phyloP scores from a whole-genome alignment of 2,113 vertebrate genomes.

The Leptosomus discolor region DNA sequence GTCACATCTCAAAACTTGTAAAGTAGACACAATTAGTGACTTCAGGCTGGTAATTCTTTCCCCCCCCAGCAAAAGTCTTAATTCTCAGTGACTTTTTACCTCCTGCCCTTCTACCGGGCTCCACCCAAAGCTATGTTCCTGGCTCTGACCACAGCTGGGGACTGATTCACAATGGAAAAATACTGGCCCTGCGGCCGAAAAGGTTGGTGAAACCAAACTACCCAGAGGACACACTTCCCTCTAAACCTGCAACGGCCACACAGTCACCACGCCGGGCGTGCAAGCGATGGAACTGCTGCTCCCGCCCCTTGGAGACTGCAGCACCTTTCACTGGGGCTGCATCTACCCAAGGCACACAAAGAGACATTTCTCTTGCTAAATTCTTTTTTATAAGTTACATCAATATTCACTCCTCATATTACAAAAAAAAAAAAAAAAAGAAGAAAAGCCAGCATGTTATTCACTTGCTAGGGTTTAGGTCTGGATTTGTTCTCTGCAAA shows the following conservation, averaged over 20 bases:
- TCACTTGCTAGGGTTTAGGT: neutral
- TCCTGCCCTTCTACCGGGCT: neutral
- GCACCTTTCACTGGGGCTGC: neutral
- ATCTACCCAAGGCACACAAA: neutral
- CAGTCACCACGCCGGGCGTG: fast-evolving
- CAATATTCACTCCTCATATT: neutral
- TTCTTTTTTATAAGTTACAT: neutral
- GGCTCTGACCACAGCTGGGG: neutral
- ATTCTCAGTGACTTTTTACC: neutral
- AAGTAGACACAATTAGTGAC: neutral
- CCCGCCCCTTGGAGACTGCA: neutral
- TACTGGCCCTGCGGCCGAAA: neutral
- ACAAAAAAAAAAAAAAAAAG: neutral
- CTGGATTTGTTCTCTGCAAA: neutral
- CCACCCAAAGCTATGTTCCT: neutral
- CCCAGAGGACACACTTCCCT: neutral
- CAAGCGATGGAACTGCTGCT: neutral
- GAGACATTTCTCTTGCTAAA: neutral
- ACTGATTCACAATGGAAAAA: slow-evolving; percentile 20
- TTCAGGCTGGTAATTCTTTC: neutral
- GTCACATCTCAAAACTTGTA: neutral
- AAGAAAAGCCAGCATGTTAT: neutral
- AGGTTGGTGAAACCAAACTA: neutral
- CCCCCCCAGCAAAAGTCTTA: neutral
- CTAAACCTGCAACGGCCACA: fast-evolving